Base-by-base conservation (phyloP, 92 coral and sea anemone genomes). In the Muricea muricata region DNA sequence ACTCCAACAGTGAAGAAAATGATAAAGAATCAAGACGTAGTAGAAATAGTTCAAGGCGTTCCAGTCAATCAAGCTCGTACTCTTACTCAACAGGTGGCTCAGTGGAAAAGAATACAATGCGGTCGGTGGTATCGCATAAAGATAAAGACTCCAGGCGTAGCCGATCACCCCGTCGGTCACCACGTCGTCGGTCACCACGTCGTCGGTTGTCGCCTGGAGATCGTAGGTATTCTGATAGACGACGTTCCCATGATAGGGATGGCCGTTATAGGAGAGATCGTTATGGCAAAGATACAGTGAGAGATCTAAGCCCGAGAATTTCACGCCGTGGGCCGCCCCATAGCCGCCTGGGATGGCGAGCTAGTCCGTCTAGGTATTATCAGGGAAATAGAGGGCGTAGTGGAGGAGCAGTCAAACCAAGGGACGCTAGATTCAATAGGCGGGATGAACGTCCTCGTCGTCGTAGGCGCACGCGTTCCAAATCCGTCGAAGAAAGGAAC, bases 21-120 rank as follows among this genome's bases (percentile, higher is more conserved):
- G 55, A 78, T 7, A 56, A 57, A 11, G 37, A 17, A 5, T 17
- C 83, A n/a, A 63, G 15, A 30, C 42, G 20, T 52, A 52, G 70
- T 39, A n/a, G 14, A 56, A 39, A 40, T 40, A 56, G 71, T 25
- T 78, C 83, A 32, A 78, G 71, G 20, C 32, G 83, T 39, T 61
- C 35, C 18, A 78, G 83, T 78, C 69, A 11, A 21, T 78, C 83
- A 78, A 56, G 71, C 50, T 55, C 70, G 0, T 78, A 78, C 39
- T 78, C 83, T 32, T 78, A 78, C 71, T 78, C 83, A 20, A 78
- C 83, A 5, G 58, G 54, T 14, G 83, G 83, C 20, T 55, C 83
- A 1, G 42, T 56, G 0, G 83, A 78, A 55, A 78, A 57, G 40
- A 56, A 58, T 30, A 78, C 83, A 17, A n/a, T 78, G 50, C 70